phyloP scores from a whole-genome alignment of 2,113 vertebrate genomes.

The Oncorhynchus keta region DNA sequence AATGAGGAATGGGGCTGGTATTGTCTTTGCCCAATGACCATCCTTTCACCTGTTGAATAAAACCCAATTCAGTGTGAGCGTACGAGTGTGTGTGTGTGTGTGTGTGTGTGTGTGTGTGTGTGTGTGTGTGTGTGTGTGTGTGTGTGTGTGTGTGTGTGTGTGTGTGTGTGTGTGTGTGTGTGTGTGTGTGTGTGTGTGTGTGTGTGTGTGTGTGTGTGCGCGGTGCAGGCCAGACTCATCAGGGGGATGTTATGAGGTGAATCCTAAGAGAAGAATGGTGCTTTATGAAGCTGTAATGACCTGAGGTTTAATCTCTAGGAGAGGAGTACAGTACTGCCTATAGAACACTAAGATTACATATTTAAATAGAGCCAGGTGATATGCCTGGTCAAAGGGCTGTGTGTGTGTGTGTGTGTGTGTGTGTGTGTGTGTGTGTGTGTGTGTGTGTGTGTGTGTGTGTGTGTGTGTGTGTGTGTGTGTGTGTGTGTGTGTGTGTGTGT shows the following conservation, averaged over 20 bases:
- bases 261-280: conserved; percentile 48
- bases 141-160: not conserved
- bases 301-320: conserved; percentile 63
- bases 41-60: conserved; percentile 53
- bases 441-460: not conserved
- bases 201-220: not conserved
- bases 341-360: conserved; percentile 58
- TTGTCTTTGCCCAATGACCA: conserved; percentile 61
- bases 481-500: not conserved
- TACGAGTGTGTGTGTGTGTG: not conserved
- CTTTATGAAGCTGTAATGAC: conserved; percentile 64
- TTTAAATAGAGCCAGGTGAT: conserved; percentile 62
- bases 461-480: no score
- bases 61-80: conserved; percentile 33
- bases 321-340: conserved; percentile 48
- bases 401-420: no score
- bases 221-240: conserved; percentile 25
- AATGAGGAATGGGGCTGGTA: conserved; percentile 38
- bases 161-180: not conserved
- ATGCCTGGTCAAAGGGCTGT: conserved; percentile 52
- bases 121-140: not conserved
- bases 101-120: not conserved
- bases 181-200: not conserved
- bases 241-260: conserved; percentile 47
- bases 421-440: not conserved